Conservation (phyloP, 2,888 invertebrate species). For the Globia sparganii region DNA sequence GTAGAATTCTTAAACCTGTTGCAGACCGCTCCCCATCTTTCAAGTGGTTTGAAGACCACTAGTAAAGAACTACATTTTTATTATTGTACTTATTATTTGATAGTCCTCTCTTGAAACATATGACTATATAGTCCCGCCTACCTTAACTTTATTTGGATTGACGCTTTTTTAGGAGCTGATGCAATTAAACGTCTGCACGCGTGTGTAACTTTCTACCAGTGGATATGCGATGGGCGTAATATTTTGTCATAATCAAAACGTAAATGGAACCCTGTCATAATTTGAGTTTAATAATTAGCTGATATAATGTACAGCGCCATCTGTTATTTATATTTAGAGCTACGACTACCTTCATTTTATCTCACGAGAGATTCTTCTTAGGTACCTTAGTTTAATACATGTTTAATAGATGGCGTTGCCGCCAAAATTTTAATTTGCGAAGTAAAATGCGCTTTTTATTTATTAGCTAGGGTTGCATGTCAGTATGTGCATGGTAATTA, state of each 20-base stretch:
- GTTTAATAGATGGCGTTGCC: conserved; percentile 47
- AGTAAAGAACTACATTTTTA: too few species aligned
- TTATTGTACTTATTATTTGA: too few species aligned
- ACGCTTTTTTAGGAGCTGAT: conserved; percentile 28
- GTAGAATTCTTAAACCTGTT: neutral
- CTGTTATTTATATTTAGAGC: neutral
- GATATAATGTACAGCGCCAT: conserved; percentile 24
- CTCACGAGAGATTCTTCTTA: neutral
- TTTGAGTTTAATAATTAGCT: neutral
- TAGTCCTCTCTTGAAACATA: too few species aligned
- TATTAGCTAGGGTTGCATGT: conserved; percentile 63
- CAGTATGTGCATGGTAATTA: conserved; percentile 65
- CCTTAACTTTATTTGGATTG: neutral
- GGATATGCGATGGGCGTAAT: conserved; percentile 28
- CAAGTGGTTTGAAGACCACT: too few species aligned
- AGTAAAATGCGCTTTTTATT: conserved; percentile 39
- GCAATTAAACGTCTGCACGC: conserved; percentile 26
- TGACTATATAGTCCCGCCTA: too few species aligned
- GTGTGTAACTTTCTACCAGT: conserved; percentile 40
- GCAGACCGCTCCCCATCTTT: neutral
- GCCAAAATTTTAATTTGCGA: neutral
- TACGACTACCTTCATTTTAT: neutral
- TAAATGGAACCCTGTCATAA: neutral
- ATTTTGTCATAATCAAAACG: conserved; percentile 18
- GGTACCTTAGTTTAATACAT: neutral